phyloP scores from a whole-genome alignment of 2,797 vertebrate species.

The Tadarida brasiliensis region DNA sequence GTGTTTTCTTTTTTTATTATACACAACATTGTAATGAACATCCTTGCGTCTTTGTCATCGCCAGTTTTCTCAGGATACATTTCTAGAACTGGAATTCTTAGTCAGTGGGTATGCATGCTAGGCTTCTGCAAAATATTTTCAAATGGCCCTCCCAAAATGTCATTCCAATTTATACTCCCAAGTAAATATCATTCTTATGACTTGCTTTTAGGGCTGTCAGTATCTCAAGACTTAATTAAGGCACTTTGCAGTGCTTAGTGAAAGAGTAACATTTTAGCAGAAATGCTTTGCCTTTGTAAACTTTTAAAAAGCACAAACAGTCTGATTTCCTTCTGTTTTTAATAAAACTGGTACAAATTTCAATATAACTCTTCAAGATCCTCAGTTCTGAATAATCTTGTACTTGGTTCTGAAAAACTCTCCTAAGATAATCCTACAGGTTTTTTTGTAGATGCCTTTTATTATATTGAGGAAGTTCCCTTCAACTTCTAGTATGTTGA shows the following conservation, averaged over 20 bases:
- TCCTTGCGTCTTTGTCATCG: slow-evolving; percentile 14
- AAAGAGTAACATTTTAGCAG: slow-evolving; percentile 62
- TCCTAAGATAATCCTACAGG: neutral
- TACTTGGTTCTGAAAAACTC: slow-evolving; percentile 50
- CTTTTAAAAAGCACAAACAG: slow-evolving; percentile 28
- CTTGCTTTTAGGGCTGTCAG: slow-evolving; percentile 38
- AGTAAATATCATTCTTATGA: slow-evolving; percentile 69
- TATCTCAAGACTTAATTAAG: slow-evolving; percentile 71
- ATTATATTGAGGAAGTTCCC: neutral
- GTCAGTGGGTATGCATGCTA: slow-evolving; percentile 59
- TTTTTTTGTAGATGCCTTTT: neutral
- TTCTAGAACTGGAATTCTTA: slow-evolving; percentile 61
- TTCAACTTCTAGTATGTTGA: neutral
- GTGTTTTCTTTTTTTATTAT: neutral
- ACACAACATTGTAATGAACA: slow-evolving; percentile 33
- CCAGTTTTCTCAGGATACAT: slow-evolving; percentile 52
- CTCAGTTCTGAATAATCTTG: slow-evolving; percentile 5
- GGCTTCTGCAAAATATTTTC: slow-evolving; percentile 64
- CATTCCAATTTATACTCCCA: slow-evolving; percentile 52
- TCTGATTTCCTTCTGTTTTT: slow-evolving; percentile 71
- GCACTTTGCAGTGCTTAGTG: neutral
- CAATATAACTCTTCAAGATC: neutral
- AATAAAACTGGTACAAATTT: slow-evolving; percentile 58
- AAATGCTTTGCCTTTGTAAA: slow-evolving; percentile 62
- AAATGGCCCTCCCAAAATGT: slow-evolving; percentile 55